Evolutionary conservation across 92 coral and sea anemone genomes (phyloP).

Genomic region (Epizoanthus fatuus): DNA sequence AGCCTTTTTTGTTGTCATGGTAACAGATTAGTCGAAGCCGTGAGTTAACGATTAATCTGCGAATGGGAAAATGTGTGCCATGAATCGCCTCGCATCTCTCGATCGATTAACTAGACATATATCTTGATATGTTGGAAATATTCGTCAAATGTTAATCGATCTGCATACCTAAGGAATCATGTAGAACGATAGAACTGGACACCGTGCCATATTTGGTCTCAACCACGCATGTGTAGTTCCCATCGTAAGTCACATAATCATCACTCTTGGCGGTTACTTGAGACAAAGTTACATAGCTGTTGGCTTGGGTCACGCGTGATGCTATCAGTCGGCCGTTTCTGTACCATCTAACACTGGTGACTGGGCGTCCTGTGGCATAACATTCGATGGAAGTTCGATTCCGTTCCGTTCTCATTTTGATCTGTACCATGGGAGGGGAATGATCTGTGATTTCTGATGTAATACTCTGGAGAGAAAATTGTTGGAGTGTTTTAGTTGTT

Average conservation of each 20-base stretch:
- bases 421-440: background rate
- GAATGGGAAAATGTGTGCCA: too few relatives aligned
- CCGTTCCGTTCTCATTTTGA: background rate
- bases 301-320: background rate
- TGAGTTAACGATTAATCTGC: too few relatives aligned
- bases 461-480: background rate
- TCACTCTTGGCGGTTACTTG: background rate
- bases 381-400: conserved; percentile 2
- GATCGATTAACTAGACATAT: background rate
- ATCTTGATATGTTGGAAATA: background rate
- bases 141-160: background rate
- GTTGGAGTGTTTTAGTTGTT: background rate
- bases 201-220: conserved; percentile 15
- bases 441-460: background rate
- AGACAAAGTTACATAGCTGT: background rate
- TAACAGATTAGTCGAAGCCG: too few relatives aligned
- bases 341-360: conserved; percentile 13
- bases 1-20: too few relatives aligned
- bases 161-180: background rate
- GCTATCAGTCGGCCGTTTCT: background rate
- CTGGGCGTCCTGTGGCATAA: background rate
- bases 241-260: background rate
- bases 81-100: too few relatives aligned
- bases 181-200: background rate
- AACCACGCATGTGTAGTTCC: conserved; percentile 29